A percentile compares a stretch with the other conserved stretches of the same genome.
These are phyloP conservation scores for Menidia menidia DNA, from an alignment of 2,797 vertebrate species.

Conservation along the genomic window DNA sequence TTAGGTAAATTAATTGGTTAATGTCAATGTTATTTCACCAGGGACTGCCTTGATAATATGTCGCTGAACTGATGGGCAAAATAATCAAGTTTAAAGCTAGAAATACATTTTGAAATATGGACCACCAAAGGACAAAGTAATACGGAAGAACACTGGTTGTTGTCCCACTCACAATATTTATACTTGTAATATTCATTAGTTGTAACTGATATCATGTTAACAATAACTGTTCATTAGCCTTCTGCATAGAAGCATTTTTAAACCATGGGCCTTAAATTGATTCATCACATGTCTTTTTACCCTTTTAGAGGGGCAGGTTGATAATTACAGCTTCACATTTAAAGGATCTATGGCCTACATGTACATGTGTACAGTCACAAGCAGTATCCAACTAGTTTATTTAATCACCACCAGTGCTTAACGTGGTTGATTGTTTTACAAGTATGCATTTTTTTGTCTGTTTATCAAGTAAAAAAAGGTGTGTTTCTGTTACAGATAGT, in stretches of 20 bases:
- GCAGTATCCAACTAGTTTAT: conserved; percentile 59
- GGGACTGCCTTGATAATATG: conserved; percentile 77
- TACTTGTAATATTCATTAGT: conserved; percentile 52
- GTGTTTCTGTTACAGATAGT: too few relatives aligned
- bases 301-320: conserved; percentile 35
- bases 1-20: conserved; percentile 83
- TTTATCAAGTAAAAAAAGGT: too few relatives aligned
- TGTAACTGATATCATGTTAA: conserved; percentile 50
- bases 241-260: conserved; percentile 52
- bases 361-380: conserved; percentile 20
- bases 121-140: conserved; percentile 63
- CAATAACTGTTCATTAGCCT: conserved; percentile 56
- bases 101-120: conserved; percentile 78
- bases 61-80: conserved; percentile 71
- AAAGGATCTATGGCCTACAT: conserved; percentile 48
- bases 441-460: too few relatives aligned
- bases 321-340: conserved; percentile 58
- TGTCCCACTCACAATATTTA: conserved; percentile 51
- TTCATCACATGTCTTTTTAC: conserved; percentile 71
- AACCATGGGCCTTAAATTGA: conserved; percentile 63
- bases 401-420: conserved; percentile 62
- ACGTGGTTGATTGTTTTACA: conserved; percentile 26
- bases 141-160: conserved; percentile 47
- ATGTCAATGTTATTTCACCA: conserved; percentile 77
- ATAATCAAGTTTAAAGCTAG: conserved; percentile 81